Base-by-base conservation (phyloP, 2,113 vertebrate genomes). In the Thalassoma bifasciatum region DNA sequence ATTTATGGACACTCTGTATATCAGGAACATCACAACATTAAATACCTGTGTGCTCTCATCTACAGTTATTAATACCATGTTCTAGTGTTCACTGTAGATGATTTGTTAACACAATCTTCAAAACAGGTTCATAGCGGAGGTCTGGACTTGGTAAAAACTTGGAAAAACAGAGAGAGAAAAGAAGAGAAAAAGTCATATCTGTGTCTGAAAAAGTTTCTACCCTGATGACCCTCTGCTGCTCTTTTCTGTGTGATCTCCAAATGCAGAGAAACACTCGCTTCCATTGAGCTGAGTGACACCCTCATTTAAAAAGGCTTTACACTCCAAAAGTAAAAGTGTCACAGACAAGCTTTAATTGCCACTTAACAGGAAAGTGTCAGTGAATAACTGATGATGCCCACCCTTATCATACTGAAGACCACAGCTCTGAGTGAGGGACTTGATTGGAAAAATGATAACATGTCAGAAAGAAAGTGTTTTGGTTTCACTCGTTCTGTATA, bases 281-380 rank as follows among this genome's bases (percentile, higher is more conserved):
- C 40, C 40, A 50, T 8, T 22, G 24, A 72, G 50, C 13, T 13
- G 14, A 64, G 24, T 81, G 83, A 73, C 85, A 81, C 60, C 81
- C 60, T 82, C 66, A 23, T 62, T 61, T 47, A 46, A 86, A 83
- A 69, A 81, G n/a, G 47, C 52, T 83, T 88, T 79, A 58, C 85
- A 60, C 50, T 37, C 21, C 1, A 23, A 79, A 77, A 75, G 58
- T 44, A 40, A 51, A 50, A 0, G 51, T 77, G 83, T 86, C 82
- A 88, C 72, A 78, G 77, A 79, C 38, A 56, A 87, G 40, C 63
- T 63, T 66, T 85, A 67, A 69, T 80, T 72, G 68, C 46, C 78
- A 21, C 53, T 65, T n/a, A 69, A 68, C 42, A 54, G 62, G 53
- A 66, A 57, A 40, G 34, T 16, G 77, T 46, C 36, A 22, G 46